Evolutionary conservation across 2,888 invertebrate genomes (phyloP).

Genomic region (Entomobrya multifasciata): DNA sequence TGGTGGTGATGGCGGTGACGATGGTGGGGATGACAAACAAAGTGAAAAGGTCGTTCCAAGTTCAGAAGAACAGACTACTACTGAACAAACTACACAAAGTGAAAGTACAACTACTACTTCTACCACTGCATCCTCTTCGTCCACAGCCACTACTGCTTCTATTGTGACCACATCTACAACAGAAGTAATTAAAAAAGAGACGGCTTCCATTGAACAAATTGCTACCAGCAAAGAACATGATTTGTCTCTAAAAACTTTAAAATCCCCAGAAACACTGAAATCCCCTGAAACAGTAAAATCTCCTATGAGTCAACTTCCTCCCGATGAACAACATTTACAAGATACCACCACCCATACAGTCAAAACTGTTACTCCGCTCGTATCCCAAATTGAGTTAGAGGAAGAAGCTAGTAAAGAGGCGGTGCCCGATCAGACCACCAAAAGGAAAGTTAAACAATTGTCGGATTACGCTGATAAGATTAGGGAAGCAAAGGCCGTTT

Average conservation of each 20-base stretch:
- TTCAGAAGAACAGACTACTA: not conserved
- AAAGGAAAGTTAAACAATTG: conserved; percentile 59
- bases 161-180: conserved; percentile 11
- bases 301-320: conserved; percentile 54
- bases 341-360: too few species aligned
- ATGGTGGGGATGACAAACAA: not conserved
- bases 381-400: conserved; percentile 45
- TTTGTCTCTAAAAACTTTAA: conserved; percentile 8
- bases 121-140: not conserved
- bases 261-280: conserved; percentile 51
- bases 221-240: not conserved
- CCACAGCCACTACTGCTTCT: not conserved
- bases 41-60: conserved; percentile 37
- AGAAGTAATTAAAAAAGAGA: conserved; percentile 35
- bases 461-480: conserved; percentile 74
- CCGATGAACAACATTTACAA: conserved; percentile 48
- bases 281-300: conserved; percentile 60
- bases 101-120: not conserved
- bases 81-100: conserved; percentile 15
- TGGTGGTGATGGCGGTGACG: not conserved
- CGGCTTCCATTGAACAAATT: conserved; percentile 34
- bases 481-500: conserved; percentile 75
- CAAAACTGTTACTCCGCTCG: not conserved
- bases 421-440: conserved; percentile 11
- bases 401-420: not conserved